Conservation (phyloP, 2,113 vertebrate species). For the Rhea pennata region DNA sequence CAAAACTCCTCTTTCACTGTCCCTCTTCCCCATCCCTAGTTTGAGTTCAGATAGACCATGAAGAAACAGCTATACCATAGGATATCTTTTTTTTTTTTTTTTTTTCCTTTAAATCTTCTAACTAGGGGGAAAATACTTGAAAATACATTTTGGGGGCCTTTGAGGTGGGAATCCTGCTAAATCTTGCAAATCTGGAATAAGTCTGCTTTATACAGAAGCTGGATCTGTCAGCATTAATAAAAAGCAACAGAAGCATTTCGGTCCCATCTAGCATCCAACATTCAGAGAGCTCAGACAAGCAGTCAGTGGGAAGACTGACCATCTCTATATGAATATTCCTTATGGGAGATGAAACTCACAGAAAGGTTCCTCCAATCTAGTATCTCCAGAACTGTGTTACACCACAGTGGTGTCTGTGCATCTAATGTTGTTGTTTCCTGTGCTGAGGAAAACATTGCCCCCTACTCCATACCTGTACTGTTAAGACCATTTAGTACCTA, state of each 20-base stretch:
- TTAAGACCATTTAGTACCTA: not conserved
- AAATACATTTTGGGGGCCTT: not conserved
- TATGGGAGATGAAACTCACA: not conserved
- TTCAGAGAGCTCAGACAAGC: not conserved
- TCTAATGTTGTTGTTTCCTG: not conserved
- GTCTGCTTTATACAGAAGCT: not conserved
- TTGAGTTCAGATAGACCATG: not conserved
- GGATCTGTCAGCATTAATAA: not conserved
- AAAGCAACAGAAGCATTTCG: not conserved
- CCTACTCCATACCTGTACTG: not conserved
- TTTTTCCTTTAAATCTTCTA: not conserved
- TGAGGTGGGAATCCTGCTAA: not conserved
- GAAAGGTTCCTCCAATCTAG: not conserved
- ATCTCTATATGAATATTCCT: not conserved
- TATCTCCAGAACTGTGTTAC: not conserved
- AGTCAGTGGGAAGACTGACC: not conserved
- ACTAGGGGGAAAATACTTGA: not conserved
- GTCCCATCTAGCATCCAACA: not conserved
- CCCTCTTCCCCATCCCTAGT: not conserved
- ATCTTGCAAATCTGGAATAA: not conserved
- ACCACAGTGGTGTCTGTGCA: fast-evolving
- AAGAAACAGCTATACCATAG: not conserved
- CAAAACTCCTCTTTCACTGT: not conserved
- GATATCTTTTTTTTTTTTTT: not conserved
- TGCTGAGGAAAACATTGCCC: not conserved